Evolutionary conservation across 1,140 invertebrate species (phyloP).

Genomic region (Wiebesia pumilae): DNA sequence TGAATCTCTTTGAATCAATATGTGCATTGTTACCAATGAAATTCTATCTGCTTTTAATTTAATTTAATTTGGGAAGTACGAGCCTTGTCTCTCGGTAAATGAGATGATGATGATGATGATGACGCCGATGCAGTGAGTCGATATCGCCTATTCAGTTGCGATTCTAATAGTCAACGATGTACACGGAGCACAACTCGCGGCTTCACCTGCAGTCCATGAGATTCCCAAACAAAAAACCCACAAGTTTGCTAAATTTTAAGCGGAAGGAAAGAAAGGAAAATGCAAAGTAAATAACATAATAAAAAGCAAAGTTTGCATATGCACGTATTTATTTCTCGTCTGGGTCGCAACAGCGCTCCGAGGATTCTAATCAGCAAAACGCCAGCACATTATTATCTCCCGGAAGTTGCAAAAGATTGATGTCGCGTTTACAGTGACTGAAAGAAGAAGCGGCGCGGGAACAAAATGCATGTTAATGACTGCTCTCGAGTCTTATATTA

Average conservation of each 20-base stretch:
- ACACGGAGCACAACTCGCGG: too few species aligned
- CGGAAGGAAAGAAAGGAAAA: neutral
- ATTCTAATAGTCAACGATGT: too few species aligned
- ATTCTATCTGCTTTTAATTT: too few species aligned
- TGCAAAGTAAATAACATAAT: neutral
- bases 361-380: conserved; percentile 1
- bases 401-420: conserved; percentile 42
- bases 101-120: too few species aligned
- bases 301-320: neutral
- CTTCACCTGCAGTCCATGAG: too few species aligned
- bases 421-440: conserved; percentile 30
- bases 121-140: too few species aligned
- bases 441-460: conserved; percentile 18
- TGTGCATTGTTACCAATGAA: too few species aligned
- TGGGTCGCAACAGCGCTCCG: neutral
- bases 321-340: neutral
- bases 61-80: too few species aligned
- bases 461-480: conserved; percentile 31
- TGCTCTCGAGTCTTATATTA: neutral
- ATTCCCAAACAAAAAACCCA: too few species aligned
- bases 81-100: too few species aligned
- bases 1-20: too few species aligned
- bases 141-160: too few species aligned
- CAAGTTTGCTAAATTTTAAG: neutral
- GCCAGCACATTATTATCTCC: conserved; percentile 38